Conservation (phyloP, 1,140 invertebrate species). For the Zaprionus ghesquierei region DNA sequence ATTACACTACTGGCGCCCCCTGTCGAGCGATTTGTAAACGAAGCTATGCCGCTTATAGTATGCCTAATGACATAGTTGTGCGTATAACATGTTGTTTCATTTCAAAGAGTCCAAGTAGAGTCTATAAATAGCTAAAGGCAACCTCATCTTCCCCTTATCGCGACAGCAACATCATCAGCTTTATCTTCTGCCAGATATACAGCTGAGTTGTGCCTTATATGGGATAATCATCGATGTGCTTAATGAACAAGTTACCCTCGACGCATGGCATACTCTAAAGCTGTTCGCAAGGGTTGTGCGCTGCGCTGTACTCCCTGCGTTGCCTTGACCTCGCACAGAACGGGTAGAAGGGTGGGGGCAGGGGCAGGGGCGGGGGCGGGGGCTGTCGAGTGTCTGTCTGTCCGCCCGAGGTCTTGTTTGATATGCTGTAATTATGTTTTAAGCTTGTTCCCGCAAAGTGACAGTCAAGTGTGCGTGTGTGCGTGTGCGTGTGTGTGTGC, state of each 20-base stretch:
- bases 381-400: neutral
- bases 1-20: constrained; percentile 4
- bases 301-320: neutral
- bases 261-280: neutral
- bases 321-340: constrained; percentile 8
- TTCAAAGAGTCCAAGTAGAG: too few relatives aligned
- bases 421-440: constrained; percentile 79
- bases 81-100: too few relatives aligned
- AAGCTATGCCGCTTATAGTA: too few relatives aligned
- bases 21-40: too few relatives aligned
- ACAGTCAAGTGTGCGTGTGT: constrained; percentile 50
- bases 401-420: constrained; percentile 62
- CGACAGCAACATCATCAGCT: too few relatives aligned
- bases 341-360: too few relatives aligned
- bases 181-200: too few relatives aligned
- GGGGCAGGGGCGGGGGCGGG: neutral
- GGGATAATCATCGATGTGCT: neutral
- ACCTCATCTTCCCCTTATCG: too few relatives aligned
- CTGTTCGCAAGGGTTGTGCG: constrained; percentile 40
- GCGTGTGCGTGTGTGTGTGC: neutral
- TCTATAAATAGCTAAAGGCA: too few relatives aligned
- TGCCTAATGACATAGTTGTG: too few relatives aligned
- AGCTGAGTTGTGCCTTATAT: neutral
- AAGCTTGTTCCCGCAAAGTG: constrained; percentile 66
- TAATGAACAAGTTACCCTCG: neutral